Conservation (phyloP, 2,113 vertebrate genomes). For the Edolisoma coerulescens region DNA sequence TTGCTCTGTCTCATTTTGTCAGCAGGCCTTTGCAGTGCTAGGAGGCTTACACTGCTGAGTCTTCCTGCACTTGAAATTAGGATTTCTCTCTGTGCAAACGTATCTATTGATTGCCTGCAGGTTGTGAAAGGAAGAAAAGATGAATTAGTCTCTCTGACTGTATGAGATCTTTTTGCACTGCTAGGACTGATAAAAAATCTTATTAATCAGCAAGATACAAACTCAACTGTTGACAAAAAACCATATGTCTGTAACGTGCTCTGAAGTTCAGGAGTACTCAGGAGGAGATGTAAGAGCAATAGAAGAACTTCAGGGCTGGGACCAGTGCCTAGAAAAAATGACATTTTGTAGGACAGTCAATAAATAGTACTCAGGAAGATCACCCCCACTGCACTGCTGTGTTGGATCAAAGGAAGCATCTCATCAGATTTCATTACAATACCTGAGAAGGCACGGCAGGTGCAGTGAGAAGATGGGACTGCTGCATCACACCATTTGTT, state of each 20-base stretch:
- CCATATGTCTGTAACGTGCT: neutral
- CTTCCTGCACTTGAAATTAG: neutral
- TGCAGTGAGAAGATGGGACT: neutral
- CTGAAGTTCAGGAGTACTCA: neutral
- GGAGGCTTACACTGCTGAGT: neutral
- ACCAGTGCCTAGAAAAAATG: neutral
- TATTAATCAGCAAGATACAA: neutral
- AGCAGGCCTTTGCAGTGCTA: fast-evolving
- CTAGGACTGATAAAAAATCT: neutral
- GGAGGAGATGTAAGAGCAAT: neutral
- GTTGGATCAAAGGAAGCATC: neutral
- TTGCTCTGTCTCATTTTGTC: neutral
- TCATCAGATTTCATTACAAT: neutral
- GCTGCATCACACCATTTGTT: neutral
- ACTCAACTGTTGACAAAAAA: neutral
- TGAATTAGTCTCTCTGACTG: neutral
- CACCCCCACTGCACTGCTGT: neutral
- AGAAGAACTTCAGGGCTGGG: neutral
- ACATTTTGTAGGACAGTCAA: neutral
- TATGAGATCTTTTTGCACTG: neutral
- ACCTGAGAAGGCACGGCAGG: neutral
- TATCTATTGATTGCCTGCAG: neutral
- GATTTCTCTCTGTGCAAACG: neutral
- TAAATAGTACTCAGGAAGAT: neutral
- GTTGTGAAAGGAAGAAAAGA: neutral